Base-by-base conservation (phyloP, 1,140 invertebrate genomes). In the Armadillidium nasatum region DNA sequence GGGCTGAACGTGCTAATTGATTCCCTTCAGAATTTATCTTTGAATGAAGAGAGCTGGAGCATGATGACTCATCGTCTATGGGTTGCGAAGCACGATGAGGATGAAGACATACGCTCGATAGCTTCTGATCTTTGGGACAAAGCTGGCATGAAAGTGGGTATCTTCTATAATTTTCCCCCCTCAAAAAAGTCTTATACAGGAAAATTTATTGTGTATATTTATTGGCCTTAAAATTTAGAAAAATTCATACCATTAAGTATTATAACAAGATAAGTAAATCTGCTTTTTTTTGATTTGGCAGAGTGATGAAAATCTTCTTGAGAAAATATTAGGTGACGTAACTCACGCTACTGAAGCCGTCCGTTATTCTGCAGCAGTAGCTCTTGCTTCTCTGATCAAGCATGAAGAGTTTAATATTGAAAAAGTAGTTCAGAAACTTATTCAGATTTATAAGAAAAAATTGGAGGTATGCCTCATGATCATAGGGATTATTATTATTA, bases 1-100 rank as follows among this genome's bases (percentile, higher is more conserved):
- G 90, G 90, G 69, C 83, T 96, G 68, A 85, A 86, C 71, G 89
- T 90, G 71, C 86, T 96, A 78, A 84, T 86, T 10, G 85, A 86
- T 10, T 87, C 78, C 68, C 71, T 81, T 43, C 74, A 73, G 43
- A 72, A 75, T 21, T 22, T 77, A 72, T 76, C 74, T 13, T 67
- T 68, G 72, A 74, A 79, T 19, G 22, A 67, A 10, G 80, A 78
- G 44, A 74, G 68, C 3, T 73, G 76, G 67, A 66, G 75, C 54
- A 72, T 60, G 23, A 74, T 80, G 21, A 71, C 72, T n/a, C 79
- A 80, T 45, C 21, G 79, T 9, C 77, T 80, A 4, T 80, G 79
- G 79, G 79, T 80, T 21, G 79, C 77, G 10, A 78, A 75, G 23
- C 72, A 78, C 68, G 79, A 80, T 69, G 69, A 78, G n/a, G 72